These are phyloP conservation scores for Scaptomyza tumidula DNA, from an alignment of 2,888 invertebrate genomes.

Conservation along the genomic window DNA sequence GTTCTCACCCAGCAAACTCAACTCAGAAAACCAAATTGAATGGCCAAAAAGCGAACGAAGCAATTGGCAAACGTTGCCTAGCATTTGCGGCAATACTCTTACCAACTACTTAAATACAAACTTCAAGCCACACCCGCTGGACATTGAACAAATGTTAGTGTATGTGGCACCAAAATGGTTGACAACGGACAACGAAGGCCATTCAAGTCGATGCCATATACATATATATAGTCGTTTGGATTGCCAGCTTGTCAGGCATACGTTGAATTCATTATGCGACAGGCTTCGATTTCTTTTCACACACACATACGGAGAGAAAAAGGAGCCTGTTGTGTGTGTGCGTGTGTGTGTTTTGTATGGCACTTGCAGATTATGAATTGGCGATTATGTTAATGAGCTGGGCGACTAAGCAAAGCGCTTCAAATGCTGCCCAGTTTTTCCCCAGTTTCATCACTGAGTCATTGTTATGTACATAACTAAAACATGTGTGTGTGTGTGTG, in stretches of 20 bases:
- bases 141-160: conserved; percentile 12
- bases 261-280: conserved; percentile 60
- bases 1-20: conserved; percentile 33
- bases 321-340: background rate
- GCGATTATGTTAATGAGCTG: conserved; percentile 74
- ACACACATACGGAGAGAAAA: conserved; percentile 1
- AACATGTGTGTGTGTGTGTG: background rate
- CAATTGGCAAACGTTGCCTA: conserved; percentile 31
- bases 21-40: conserved; percentile 38
- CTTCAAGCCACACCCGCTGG: conserved; percentile 1
- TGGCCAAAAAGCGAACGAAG: conserved; percentile 48
- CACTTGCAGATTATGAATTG: conserved; percentile 71
- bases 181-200: conserved; percentile 51
- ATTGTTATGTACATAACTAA: conserved; percentile 56
- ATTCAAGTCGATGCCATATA: conserved; percentile 53
- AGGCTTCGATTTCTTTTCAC: conserved; percentile 48
- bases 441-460: conserved; percentile 44
- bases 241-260: conserved; percentile 29
- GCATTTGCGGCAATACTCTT: conserved; percentile 13
- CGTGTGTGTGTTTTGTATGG: conserved; percentile 33
- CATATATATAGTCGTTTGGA: background rate
- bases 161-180: conserved; percentile 32
- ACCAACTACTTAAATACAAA: background rate
- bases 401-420: conserved; percentile 22
- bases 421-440: conserved; percentile 21